Conservation (phyloP, 1,140 invertebrate species). For the Aphelenchoides besseyi region DNA sequence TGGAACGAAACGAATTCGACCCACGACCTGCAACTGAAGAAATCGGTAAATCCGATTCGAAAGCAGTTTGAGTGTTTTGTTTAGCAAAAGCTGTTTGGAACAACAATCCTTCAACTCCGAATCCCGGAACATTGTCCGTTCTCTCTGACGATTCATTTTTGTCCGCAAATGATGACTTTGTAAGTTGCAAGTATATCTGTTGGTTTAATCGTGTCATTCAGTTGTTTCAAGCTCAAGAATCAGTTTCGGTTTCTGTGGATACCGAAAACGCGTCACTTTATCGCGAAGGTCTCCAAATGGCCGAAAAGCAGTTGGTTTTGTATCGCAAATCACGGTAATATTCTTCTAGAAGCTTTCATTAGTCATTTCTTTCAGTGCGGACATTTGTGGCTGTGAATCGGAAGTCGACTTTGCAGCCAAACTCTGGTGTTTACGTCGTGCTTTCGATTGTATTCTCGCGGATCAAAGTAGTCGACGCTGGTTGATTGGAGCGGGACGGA, state of each 20-base stretch:
- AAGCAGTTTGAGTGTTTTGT: background rate
- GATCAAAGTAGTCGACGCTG: conserved; percentile 37
- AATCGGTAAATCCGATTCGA: conserved; percentile 28
- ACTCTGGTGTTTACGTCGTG: conserved; percentile 40
- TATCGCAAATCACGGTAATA: conserved; percentile 43
- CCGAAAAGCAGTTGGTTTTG: conserved; percentile 31
- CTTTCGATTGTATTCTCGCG: conserved; percentile 38
- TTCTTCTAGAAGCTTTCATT: conserved; percentile 17
- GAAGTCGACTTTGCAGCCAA: conserved; percentile 49
- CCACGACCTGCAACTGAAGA: conserved; percentile 38
- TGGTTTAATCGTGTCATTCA: background rate
- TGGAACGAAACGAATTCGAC: conserved; percentile 22
- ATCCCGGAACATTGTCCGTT: conserved; percentile 46
- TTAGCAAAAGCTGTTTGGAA: conserved; percentile 47
- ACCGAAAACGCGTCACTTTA: conserved; percentile 29
- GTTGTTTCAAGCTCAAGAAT: background rate
- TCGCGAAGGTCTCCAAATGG: conserved; percentile 26
- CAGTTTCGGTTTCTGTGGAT: conserved; percentile 21
- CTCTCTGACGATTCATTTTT: conserved; percentile 50
- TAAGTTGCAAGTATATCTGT: conserved; percentile 10
- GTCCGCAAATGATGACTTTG: conserved; percentile 42
- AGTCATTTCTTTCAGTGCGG: conserved; percentile 38
- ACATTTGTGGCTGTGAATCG: conserved; percentile 45
- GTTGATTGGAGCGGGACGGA: conserved; percentile 42
- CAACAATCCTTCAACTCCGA: conserved; percentile 18